These are phyloP conservation scores for Lasioglossum figueresi DNA, from an alignment of 2,888 invertebrate species.

Conservation along the genomic window DNA sequence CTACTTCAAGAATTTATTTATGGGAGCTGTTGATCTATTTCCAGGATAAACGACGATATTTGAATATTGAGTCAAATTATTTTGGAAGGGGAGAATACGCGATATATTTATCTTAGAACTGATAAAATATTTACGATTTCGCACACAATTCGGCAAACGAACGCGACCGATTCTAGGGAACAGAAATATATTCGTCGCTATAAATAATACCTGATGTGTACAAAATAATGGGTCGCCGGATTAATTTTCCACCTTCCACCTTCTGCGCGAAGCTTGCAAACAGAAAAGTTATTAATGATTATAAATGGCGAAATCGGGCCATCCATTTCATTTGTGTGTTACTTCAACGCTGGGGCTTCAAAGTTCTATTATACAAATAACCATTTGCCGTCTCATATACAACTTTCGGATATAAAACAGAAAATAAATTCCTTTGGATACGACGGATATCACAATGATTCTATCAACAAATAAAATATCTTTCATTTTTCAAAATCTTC, in stretches of 20 bases:
- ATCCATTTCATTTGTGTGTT: neutral
- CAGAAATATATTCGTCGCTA: neutral
- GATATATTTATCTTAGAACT: neutral
- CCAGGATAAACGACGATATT: neutral
- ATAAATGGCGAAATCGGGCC: neutral
- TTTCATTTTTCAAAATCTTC: neutral
- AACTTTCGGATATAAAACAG: neutral
- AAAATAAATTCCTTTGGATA: neutral
- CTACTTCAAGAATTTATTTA: neutral
- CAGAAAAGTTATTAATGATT: constrained; percentile 2
- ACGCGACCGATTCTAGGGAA: neutral
- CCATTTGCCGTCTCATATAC: neutral
- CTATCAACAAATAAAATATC: neutral
- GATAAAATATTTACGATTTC: neutral
- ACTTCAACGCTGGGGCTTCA: neutral
- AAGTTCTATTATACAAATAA: neutral
- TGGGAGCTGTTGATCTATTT: neutral
- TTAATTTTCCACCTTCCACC: neutral
- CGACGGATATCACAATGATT: neutral
- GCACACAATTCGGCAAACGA: neutral
- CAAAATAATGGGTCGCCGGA: neutral
- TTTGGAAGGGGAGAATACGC: neutral
- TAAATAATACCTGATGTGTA: neutral
- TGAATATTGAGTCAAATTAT: neutral
- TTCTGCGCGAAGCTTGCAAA: neutral